Base-by-base conservation (phyloP, 2,888 invertebrate species). In the Melangyna quadrimaculata region DNA sequence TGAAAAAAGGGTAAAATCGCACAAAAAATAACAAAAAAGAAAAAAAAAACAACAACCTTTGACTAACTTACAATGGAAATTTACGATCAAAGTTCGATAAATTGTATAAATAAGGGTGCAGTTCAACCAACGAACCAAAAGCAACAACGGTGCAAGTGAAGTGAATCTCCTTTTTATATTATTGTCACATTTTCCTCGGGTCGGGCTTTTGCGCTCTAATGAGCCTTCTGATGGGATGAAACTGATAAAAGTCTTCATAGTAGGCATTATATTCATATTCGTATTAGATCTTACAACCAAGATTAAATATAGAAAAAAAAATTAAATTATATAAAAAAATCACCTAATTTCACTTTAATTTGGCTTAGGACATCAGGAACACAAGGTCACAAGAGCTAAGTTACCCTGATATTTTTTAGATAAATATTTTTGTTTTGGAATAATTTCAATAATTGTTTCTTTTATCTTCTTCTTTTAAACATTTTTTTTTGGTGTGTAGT, bases 161-260 rank as follows among this genome's bases (percentile, higher is more conserved):
- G 78, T 70, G 70, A 55, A 57, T 75, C 48, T 65, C 19, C 37
- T 45, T 75, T 32, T 27, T 27, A 3, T 27, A 27, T 27, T 53
- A 59, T 73, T 65, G 32, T 71, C 65, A 65, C 17, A 65, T 55
- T 35, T 45, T 35, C n/a, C n/a, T n/a, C n/a, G n/a, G n/a, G 32
- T 27, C 19, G 12, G 73, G 70, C 51, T 75, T 71, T 70, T 65
- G 24, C 70, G 63, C 75, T 81, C 75, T 75, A 81, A 70, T 71
- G 70, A 57, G 29, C 40, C 40, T 51, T 43, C 19, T 48, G 75
- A 81, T 81, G 48, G 77, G 81, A 71, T 63, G 12, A 10, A 22
- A 17, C 10, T 65, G 77, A 81, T 81, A 81, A 78, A n/a, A 1
- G 1, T 63, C 7, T 32, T 19, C 43, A n/a, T n/a, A n/a, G n/a